These are phyloP conservation scores for Myopa testacea DNA, from an alignment of 2,888 invertebrate species.

Conservation along the genomic window DNA sequence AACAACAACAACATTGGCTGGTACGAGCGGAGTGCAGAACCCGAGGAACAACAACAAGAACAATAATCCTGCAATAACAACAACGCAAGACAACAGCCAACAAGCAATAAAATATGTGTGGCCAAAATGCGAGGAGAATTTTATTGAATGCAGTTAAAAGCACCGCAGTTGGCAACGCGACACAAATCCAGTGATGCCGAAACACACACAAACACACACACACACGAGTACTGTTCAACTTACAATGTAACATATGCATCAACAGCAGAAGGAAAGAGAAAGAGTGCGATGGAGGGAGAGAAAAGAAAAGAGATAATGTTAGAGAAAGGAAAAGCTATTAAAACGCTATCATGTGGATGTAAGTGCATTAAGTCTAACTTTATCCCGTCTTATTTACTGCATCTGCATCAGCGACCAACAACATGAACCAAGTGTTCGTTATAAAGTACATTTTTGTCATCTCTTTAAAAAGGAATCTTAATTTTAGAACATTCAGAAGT, in stretches of 20 bases:
- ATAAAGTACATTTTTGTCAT: no score
- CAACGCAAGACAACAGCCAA: not conserved
- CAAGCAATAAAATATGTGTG: not conserved
- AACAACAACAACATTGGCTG: not conserved
- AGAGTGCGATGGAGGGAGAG: not conserved
- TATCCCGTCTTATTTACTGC: slow-evolving; percentile 1
- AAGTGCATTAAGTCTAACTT: not conserved
- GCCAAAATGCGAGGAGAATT: slow-evolving; percentile 8
- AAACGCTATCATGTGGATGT: not conserved
- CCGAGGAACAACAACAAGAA: not conserved
- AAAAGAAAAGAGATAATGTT: not conserved
- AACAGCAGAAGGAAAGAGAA: not conserved
- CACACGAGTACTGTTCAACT: not conserved
- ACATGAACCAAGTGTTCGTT: not conserved
- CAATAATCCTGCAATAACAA: not conserved
- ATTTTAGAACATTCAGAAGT: no score
- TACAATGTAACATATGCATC: not conserved
- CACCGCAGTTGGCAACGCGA: not conserved
- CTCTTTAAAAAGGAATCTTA: no score
- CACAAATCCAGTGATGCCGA: not conserved
- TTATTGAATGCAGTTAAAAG: not conserved
- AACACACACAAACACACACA: not conserved
- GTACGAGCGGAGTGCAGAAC: no score
- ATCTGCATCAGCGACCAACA: not conserved
- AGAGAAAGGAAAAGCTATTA: not conserved